Conservation (phyloP, 2,888 invertebrate species). For the Danaus chrysippus region DNA sequence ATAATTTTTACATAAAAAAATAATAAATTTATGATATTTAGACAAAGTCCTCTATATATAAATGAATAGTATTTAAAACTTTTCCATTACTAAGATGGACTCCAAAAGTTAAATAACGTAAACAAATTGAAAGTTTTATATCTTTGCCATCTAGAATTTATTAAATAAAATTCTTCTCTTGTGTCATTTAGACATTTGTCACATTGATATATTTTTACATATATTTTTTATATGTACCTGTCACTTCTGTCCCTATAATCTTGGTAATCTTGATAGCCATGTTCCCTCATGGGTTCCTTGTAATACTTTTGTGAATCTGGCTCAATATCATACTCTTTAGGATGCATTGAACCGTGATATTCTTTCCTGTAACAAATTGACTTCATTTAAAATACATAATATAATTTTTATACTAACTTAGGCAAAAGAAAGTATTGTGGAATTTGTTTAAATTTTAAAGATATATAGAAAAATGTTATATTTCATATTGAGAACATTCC, state of each 20-base stretch:
- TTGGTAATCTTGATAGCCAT: constrained; percentile 50
- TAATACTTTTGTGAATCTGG: constrained; percentile 68
- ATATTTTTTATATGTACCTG: constrained; percentile 43
- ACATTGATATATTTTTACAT: not conserved
- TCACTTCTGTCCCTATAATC: constrained; percentile 54
- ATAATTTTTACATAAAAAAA: not conserved
- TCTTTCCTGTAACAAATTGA: constrained; percentile 49
- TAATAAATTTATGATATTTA: not conserved
- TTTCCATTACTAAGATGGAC: too few species aligned
- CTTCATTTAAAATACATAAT: too few species aligned
- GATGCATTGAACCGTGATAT: constrained; percentile 52
- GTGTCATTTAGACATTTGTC: constrained; percentile 25
- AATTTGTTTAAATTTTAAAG: too few species aligned
- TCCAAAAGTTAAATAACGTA: too few species aligned
- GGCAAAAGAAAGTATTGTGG: too few species aligned
- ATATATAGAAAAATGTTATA: too few species aligned
- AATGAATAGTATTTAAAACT: too few species aligned
- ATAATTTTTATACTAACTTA: too few species aligned
- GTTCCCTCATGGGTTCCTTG: constrained; percentile 67
- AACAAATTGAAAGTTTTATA: too few species aligned
- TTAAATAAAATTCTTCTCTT: constrained; percentile 3
- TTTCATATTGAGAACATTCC: too few species aligned
- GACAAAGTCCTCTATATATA: too few species aligned
- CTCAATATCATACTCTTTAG: constrained; percentile 57
- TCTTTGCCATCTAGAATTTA: not conserved